A percentile compares a stretch with the other conserved stretches of the same genome.
Evolutionary conservation across 2,888 invertebrate species (phyloP).

Genomic region (Antheraea yamamai): DNA sequence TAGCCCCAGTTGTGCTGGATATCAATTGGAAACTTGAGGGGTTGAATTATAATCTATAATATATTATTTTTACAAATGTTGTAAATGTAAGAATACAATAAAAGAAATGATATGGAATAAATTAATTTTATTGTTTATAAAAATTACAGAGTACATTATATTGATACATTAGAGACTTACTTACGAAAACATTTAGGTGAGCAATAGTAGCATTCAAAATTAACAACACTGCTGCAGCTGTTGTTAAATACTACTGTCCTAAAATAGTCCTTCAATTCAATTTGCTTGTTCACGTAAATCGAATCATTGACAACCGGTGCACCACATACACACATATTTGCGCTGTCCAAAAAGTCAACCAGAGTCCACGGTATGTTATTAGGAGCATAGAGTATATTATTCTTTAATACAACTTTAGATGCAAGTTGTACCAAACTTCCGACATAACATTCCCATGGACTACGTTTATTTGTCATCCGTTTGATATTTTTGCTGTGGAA

Average conservation of each 20-base stretch:
- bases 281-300: constrained; percentile 54
- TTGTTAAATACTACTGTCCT: constrained; percentile 63
- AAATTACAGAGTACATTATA: constrained; percentile 14
- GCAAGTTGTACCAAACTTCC: constrained; percentile 80
- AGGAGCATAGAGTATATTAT: constrained; percentile 79
- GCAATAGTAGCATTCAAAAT: constrained; percentile 84
- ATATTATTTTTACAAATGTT: constrained; percentile 24
- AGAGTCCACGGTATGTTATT: constrained; percentile 83
- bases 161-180: constrained; percentile 6
- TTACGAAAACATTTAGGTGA: constrained; percentile 73
- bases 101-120: constrained; percentile 15
- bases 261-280: constrained; percentile 65
- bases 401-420: constrained; percentile 76
- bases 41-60: constrained; percentile 48
- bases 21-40: constrained; percentile 82
- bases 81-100: constrained; percentile 8
- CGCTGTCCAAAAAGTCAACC: constrained; percentile 82
- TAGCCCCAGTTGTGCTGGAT: constrained; percentile 81
- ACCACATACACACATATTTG: constrained; percentile 85
- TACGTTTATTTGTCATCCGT: constrained; percentile 29
- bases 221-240: constrained; percentile 60
- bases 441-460: constrained; percentile 66
- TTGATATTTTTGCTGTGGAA: constrained; percentile 55
- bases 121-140: constrained; percentile 2
- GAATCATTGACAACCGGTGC: constrained; percentile 63